These are phyloP conservation scores for Gryon sp. DNA, from an alignment of 1,140 invertebrate species.

Conservation along the genomic window DNA sequence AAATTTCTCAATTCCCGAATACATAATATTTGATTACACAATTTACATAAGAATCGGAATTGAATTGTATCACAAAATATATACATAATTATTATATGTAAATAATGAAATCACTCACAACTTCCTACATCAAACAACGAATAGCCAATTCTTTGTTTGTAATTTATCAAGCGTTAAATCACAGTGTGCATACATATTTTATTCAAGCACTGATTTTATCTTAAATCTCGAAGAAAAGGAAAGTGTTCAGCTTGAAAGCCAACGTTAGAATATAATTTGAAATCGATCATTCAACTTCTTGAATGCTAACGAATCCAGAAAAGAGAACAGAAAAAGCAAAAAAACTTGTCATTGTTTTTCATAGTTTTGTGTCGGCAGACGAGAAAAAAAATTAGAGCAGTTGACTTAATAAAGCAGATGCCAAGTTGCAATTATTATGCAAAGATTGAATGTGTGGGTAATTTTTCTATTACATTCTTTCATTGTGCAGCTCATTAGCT, in stretches of 20 bases:
- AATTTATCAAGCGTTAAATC: constrained; percentile 38
- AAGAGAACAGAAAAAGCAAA: too few species aligned
- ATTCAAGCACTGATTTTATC: constrained; percentile 43
- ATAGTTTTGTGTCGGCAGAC: constrained; percentile 1
- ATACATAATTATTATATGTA: too few species aligned
- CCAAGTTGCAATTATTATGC: constrained; percentile 5
- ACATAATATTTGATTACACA: too few species aligned
- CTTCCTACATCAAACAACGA: constrained; percentile 32
- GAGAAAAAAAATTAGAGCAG: constrained; percentile 15
- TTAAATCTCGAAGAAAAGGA: constrained; percentile 43
- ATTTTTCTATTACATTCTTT: constrained; percentile 13
- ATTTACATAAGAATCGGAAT: constrained; percentile 11
- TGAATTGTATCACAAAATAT: constrained; percentile 3
- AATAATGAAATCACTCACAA: constrained; percentile 42
- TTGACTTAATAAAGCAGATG: background rate
- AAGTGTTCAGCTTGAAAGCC: constrained; percentile 21
- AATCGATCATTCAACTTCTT: constrained; percentile 11
- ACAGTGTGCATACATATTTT: constrained; percentile 46
- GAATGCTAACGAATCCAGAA: background rate
- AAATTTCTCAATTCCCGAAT: too few species aligned
- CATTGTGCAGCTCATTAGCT: constrained; percentile 32
- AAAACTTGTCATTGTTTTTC: constrained; percentile 6
- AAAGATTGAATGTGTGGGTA: constrained; percentile 11
- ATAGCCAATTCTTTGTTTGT: constrained; percentile 38
- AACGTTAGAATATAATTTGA: constrained; percentile 25